A percentile compares a stretch with the other conserved stretches of the same genome.
These are phyloP conservation scores for Timema podura DNA, from an alignment of 2,888 invertebrate species.

Conservation along the genomic window DNA sequence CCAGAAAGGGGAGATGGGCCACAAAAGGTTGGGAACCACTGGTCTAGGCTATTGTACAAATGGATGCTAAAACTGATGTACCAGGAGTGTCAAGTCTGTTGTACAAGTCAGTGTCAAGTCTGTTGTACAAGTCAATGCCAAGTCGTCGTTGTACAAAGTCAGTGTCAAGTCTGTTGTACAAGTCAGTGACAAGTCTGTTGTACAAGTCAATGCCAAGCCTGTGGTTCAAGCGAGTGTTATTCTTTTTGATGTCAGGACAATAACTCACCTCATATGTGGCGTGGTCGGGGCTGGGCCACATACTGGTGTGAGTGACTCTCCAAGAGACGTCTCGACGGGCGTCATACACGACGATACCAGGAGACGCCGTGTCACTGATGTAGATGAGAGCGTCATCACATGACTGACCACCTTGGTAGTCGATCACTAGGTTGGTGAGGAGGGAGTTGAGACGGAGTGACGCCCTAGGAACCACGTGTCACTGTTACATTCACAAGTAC, in stretches of 20 bases:
- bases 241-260: not conserved
- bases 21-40: too few relatives aligned
- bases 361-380: conserved; percentile 76
- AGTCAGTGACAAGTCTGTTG: not conserved
- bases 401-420: conserved; percentile 52
- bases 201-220: not conserved
- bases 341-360: conserved; percentile 62
- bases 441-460: conserved; percentile 70
- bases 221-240: not conserved
- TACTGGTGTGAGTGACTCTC: conserved; percentile 74
- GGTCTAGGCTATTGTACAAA: too few relatives aligned
- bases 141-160: too few relatives aligned
- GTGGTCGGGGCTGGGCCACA: conserved; percentile 81
- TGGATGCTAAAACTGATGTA: too few relatives aligned
- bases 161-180: too few relatives aligned
- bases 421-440: conserved; percentile 74
- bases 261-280: conserved; percentile 57
- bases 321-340: conserved; percentile 71
- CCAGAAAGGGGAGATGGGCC: too few relatives aligned
- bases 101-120: too few relatives aligned
- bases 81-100: too few relatives aligned
- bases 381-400: conserved; percentile 78
- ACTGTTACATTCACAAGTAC: too few relatives aligned
- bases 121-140: too few relatives aligned
- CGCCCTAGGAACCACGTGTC: conserved; percentile 33